A percentile compares a stretch with the other conserved stretches of the same genome.
Conservation (phyloP, 2,113 vertebrate genomes). For the Arenaria interpres region DNA sequence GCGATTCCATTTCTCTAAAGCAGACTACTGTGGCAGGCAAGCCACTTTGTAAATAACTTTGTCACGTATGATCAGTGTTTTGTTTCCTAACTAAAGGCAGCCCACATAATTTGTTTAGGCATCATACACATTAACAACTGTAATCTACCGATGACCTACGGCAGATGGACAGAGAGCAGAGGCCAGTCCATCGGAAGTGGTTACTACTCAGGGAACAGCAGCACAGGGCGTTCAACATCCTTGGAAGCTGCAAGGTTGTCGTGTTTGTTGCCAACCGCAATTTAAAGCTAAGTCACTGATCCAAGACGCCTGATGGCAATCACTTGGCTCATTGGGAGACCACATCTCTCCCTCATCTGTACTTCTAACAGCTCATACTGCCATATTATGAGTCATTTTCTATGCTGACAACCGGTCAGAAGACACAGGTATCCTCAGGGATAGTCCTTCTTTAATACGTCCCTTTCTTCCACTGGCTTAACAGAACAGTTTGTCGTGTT, state of each 20-base stretch:
- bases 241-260: background rate
- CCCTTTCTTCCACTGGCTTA: background rate
- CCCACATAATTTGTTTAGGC: background rate
- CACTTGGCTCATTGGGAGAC: background rate
- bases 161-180: background rate
- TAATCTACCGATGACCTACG: background rate
- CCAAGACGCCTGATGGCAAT: background rate
- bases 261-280: background rate
- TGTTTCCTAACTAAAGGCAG: background rate
- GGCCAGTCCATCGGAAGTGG: fast-evolving
- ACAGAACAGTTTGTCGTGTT: background rate
- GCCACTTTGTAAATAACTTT: background rate
- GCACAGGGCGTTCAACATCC: background rate
- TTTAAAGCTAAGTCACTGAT: background rate
- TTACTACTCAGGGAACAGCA: background rate
- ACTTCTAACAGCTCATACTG: background rate
- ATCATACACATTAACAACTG: background rate
- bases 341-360: background rate
- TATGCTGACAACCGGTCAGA: background rate
- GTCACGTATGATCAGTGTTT: background rate
- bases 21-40: background rate
- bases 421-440: background rate
- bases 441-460: background rate
- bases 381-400: background rate
- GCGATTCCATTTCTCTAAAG: background rate